phyloP scores from a whole-genome alignment of 2,888 invertebrate genomes.

The Mesochorus sp. region DNA sequence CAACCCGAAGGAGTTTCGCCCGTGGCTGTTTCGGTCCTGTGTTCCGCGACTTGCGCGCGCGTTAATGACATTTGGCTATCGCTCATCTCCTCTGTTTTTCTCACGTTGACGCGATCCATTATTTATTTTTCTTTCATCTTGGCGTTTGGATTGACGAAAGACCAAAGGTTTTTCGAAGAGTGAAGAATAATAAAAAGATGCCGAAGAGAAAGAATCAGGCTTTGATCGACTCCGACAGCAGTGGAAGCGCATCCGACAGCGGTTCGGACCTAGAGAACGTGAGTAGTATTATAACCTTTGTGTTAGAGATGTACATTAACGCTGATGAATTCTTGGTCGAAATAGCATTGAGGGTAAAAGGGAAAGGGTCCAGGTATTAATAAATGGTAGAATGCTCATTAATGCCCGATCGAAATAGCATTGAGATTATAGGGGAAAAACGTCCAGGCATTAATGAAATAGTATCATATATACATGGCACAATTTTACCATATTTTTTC shows the following conservation, averaged over 20 bases:
- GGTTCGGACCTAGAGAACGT: conserved; percentile 93
- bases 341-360: too few species aligned
- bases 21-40: conserved; percentile 38
- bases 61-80: conserved; percentile 67
- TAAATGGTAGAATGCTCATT: too few species aligned
- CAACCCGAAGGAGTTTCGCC: conserved; percentile 35
- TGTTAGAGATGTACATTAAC: not conserved
- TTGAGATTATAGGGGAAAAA: too few species aligned
- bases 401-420: too few species aligned
- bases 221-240: conserved; percentile 91
- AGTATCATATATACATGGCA: too few species aligned
- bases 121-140: conserved; percentile 20
- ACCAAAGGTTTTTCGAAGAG: not conserved
- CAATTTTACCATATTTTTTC: not conserved
- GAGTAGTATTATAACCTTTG: conserved; percentile 81
- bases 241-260: conserved; percentile 87
- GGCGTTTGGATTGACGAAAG: conserved; percentile 1
- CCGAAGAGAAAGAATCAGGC: conserved; percentile 93
- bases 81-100: conserved; percentile 58
- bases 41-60: conserved; percentile 5
- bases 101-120: conserved; percentile 25
- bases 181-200: conserved; percentile 87
- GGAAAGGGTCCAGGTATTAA: too few species aligned
- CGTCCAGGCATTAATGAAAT: too few species aligned
- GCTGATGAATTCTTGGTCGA: too few species aligned